Evolutionary conservation across 1,140 invertebrate species (phyloP), one percentile per base, ranked within the genome.

Genomic region (Drosophila trapezifrons): DNA sequence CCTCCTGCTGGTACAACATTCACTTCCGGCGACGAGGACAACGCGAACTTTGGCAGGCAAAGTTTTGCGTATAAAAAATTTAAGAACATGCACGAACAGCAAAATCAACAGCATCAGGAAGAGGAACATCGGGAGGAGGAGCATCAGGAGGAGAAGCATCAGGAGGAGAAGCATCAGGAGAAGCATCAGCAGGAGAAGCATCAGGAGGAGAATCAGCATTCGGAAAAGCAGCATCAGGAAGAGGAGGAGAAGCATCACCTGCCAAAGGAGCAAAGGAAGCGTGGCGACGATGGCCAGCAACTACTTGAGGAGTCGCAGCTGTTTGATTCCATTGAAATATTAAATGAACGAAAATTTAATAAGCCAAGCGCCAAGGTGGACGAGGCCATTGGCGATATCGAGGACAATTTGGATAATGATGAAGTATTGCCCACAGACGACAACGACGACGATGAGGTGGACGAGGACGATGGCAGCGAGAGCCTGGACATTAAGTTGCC

Each of bases 261-360:
- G 29, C 40, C 56, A 38, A 55, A 42, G 58, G 43, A 76, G 71
- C 63, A 71, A 70, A 40, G 18, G 40, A 57, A 42, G 27, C 22
- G 35, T 15, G 64, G 32, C 2, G 70, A 58, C 22, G 47, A 35
- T 51, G 60, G n/a, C 25, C 37, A 56, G 15, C 35, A 37, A 29
- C 43, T 43, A 10, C 27, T 70, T 6, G 51, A 59, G 54, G 49
- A 72, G 45, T 66, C 65, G 29, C 78, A 87, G 66, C 76, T 78
- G 76, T 78, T 89, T 52, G 78, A 82, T 80, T 78, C 83, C 55
- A 89, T 87, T 87, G 83, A 82, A 87, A 87, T 82, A 87, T 87
- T 87, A 87, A 87, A 87, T 67, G 83, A 82, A 87, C 83, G 79
- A 72, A 87, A 87, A 87, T 80, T 77, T 79, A 89, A 89, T 87